phyloP scores from a whole-genome alignment of 2,888 invertebrate genomes.

The Lasioglossum malachurum region DNA sequence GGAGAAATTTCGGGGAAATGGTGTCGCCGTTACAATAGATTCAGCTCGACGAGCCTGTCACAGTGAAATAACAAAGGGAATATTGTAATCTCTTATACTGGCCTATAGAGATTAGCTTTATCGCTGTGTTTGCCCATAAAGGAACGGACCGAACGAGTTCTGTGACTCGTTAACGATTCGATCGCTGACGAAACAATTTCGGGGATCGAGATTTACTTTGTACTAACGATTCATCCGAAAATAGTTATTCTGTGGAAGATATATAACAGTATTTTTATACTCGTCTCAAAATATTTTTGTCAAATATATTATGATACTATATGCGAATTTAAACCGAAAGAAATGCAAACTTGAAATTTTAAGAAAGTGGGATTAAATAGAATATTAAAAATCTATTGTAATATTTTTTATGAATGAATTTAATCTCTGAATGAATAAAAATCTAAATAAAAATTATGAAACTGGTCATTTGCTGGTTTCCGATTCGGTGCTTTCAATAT shows the following conservation, averaged over 20 bases:
- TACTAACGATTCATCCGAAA: not conserved
- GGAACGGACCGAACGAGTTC: not conserved
- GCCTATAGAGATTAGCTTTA: conserved; percentile 19
- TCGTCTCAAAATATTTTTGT: not conserved
- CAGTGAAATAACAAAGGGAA: conserved; percentile 25
- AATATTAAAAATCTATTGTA: not conserved
- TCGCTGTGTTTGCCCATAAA: not conserved
- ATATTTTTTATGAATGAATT: not conserved
- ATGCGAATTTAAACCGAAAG: too few species aligned
- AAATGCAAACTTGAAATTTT: too few species aligned
- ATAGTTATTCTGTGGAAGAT: not conserved
- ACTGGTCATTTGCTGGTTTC: not conserved
- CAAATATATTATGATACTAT: too few species aligned
- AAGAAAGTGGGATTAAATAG: too few species aligned
- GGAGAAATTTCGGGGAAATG: conserved; percentile 36
- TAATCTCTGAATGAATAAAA: not conserved
- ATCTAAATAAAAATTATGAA: not conserved
- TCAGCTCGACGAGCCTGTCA: conserved; percentile 10
- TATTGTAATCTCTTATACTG: conserved; percentile 27
- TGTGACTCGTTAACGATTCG: not conserved
- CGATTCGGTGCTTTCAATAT: not conserved
- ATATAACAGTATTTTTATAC: not conserved
- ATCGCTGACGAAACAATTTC: not conserved
- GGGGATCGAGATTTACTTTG: not conserved
- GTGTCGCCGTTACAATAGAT: conserved; percentile 31